A percentile compares a stretch with the other conserved stretches of the same genome.
These are phyloP conservation scores for Drosophila prostipennis DNA, from an alignment of 2,888 invertebrate genomes.

Conservation along the genomic window DNA sequence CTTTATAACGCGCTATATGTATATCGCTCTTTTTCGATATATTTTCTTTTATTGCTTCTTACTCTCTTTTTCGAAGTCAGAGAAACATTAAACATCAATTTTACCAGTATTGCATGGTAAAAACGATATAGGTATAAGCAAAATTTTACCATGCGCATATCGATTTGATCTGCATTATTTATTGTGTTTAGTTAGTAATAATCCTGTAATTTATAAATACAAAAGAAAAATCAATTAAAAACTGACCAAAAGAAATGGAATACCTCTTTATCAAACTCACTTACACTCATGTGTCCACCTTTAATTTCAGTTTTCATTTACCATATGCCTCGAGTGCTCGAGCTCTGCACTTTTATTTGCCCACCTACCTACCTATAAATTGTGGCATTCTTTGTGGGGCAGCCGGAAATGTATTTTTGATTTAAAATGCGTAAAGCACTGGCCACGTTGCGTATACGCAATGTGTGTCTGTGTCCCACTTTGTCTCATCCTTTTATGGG, in stretches of 20 bases:
- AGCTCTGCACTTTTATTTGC: slow-evolving; percentile 46
- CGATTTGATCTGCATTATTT: too few relatives aligned
- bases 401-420: slow-evolving; percentile 74
- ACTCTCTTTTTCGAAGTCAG: too few relatives aligned
- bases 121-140: too few relatives aligned
- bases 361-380: slow-evolving; percentile 54
- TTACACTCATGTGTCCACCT: not conserved
- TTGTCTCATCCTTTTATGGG: slow-evolving; percentile 4
- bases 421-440: slow-evolving; percentile 72
- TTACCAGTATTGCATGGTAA: too few relatives aligned
- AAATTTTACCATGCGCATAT: too few relatives aligned
- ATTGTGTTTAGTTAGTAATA: too few relatives aligned
- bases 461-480: slow-evolving; percentile 15
- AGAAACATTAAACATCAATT: too few relatives aligned
- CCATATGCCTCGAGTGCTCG: slow-evolving; percentile 46
- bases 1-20: too few relatives aligned
- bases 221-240: slow-evolving; percentile 1
- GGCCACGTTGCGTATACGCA: slow-evolving; percentile 66
- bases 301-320: slow-evolving; percentile 25
- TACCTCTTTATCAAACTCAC: not conserved
- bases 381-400: slow-evolving; percentile 60
- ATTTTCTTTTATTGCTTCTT: too few relatives aligned
- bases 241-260: not conserved
- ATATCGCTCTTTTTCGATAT: too few relatives aligned
- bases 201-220: not conserved